These are phyloP conservation scores for Pyralis farinalis DNA, from an alignment of 2,888 invertebrate genomes.

Conservation along the genomic window DNA sequence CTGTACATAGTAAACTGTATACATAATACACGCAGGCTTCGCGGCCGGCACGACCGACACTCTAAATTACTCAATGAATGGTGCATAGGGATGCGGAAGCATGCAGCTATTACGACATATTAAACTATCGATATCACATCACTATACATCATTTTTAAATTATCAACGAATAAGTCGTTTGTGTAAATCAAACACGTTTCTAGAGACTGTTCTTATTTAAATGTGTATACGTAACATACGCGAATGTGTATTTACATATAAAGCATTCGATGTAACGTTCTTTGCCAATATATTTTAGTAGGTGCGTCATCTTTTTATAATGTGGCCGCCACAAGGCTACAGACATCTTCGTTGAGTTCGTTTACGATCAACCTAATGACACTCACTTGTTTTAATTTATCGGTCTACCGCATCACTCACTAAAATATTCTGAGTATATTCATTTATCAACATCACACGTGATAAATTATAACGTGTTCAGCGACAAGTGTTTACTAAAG, in stretches of 20 bases:
- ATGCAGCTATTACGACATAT: no score
- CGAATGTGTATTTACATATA: conserved; percentile 5
- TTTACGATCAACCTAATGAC: conserved; percentile 44
- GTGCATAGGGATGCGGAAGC: no score
- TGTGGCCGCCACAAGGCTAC: conserved; percentile 45
- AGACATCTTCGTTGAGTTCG: conserved; percentile 45
- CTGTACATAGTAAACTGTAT: conserved; percentile 10
- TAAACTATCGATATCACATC: no score
- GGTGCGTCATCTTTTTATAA: conserved; percentile 62
- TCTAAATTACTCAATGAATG: no score
- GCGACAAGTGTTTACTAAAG: no score
- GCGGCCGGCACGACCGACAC: neutral
- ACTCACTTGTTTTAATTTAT: conserved; percentile 39
- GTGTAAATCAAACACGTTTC: conserved; percentile 1
- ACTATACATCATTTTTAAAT: no score
- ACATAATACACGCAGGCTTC: conserved; percentile 26
- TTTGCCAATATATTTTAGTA: conserved; percentile 53
- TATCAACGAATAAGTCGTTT: no score
- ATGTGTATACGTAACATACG: conserved; percentile 1
- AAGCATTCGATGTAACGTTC: conserved; percentile 22
- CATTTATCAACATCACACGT: conserved; percentile 16
- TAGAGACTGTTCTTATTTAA: neutral
- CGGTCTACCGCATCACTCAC: conserved; percentile 26
- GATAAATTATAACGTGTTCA: no score
- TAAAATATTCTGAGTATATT: conserved; percentile 18